Base-by-base conservation (phyloP, 1,140 invertebrate genomes). In the Drosophila ercepeae region DNA sequence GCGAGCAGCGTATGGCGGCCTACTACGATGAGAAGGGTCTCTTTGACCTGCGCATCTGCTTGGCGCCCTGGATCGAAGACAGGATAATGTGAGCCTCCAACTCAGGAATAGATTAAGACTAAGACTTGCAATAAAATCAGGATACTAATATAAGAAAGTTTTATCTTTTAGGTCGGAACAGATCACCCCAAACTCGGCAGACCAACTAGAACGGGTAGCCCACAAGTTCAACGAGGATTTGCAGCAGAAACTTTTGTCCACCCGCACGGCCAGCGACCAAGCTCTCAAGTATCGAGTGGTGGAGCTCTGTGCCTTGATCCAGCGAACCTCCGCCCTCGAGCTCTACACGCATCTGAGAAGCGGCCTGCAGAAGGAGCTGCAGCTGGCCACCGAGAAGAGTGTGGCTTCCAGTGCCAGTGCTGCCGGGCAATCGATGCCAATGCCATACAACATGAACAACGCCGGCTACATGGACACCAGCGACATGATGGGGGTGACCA, bases 41-140 rank as follows among this genome's bases (percentile, higher is more conserved):
- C 25, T 69, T 78, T 18, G 90, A 91, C 55, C 67, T 91, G 74
- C 90, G 90, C 46, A 63, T 88, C 50, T 78, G 75, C 63, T 75
- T 90, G 65, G 90, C 90, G 64, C 68, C 76, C 52, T 91, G 90
- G 90, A 91, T 91, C 63, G 90, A 91, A 78, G 79, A 90, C 54
- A 74, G 76, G 71, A 90, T 91, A 77, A 90, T 91, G 89, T 89
- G 77, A 89, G 90, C 21, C 21, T 21, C 21, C 21, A 4, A n/a
- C n/a, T n/a, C 21, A 21, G 21, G 2, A 2, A 2, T 7, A 32
- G 29, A 11, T 41, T 60, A 18, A 27, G 9, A 9, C 11, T 49
- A 18, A 52, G 4, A 14, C 0, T 25, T 1, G 7, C 1, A 4
- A 5, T 2, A 5, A 7, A 29, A 1, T n/a, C 3, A 4, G 18